These are phyloP conservation scores for Premnoplex brunnescens DNA, from an alignment of 2,797 vertebrate species.

Conservation along the genomic window DNA sequence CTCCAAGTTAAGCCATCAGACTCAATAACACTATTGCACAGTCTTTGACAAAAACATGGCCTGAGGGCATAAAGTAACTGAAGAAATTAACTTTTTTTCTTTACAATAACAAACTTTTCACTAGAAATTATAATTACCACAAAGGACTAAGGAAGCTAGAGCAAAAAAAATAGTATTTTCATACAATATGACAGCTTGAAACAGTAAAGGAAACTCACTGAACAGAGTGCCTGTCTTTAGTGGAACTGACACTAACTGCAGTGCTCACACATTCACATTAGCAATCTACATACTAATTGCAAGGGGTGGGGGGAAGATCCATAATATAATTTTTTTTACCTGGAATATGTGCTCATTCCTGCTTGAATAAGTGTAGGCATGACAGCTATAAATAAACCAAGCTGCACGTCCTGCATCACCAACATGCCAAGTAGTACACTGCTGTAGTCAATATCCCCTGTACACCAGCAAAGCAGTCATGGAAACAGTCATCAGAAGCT, in stretches of 20 bases:
- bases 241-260: background rate
- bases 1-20: background rate
- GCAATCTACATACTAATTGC: background rate
- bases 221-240: background rate
- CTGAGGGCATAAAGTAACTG: background rate
- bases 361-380: conserved; percentile 94
- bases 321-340: conserved; percentile 68
- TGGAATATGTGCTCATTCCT: conserved; percentile 81
- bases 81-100: background rate
- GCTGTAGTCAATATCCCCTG: conserved; percentile 95
- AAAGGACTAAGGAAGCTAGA: background rate
- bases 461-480: background rate
- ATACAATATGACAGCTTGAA: background rate
- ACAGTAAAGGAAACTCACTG: background rate
- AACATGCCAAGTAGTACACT: conserved; percentile 93
- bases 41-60: background rate
- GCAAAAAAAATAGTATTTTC: background rate
- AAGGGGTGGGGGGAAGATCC: background rate
- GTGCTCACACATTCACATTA: background rate
- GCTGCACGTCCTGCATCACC: conserved; percentile 97
- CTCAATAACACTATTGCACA: background rate
- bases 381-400: conserved; percentile 94
- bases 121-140: background rate
- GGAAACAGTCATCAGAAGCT: background rate
- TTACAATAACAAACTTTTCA: background rate